Percentiles rank a stretch among this genome's conserved stretches.
Evolutionary conservation across 2,888 invertebrate species (phyloP).

Genomic region (Synergus gifuensis): DNA sequence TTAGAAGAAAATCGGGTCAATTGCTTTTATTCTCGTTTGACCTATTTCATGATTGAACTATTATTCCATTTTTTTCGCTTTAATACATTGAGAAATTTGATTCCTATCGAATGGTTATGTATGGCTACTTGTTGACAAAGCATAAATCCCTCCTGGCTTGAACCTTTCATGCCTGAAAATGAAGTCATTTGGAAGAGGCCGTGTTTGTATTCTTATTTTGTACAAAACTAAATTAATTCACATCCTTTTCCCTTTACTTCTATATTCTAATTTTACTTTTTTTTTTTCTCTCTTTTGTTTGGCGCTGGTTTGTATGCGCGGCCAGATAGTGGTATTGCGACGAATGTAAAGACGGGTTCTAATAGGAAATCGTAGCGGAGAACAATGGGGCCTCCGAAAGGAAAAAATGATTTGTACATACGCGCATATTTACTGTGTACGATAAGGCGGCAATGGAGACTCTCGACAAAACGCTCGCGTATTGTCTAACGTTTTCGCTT

Average conservation of each 20-base stretch:
- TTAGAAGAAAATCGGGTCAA: conserved; percentile 29
- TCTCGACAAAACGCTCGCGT: conserved; percentile 40
- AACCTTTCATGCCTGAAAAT: neutral
- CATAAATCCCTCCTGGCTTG: neutral
- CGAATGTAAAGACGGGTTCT: conserved; percentile 39
- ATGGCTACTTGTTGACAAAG: neutral
- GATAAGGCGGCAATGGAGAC: conserved; percentile 40
- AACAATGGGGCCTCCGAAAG: conserved; percentile 37
- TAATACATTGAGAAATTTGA: neutral
- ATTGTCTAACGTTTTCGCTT: conserved; percentile 40
- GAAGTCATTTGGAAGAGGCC: neutral
- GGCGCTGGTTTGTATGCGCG: conserved; percentile 32
- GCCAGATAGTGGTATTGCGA: conserved; percentile 36
- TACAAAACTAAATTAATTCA: conserved; percentile 30
- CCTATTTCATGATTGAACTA: conserved; percentile 15
- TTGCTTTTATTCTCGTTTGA: conserved; percentile 11
- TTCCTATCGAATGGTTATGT: neutral
- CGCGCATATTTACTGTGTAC: conserved; percentile 40
- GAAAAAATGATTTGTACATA: conserved; percentile 42
- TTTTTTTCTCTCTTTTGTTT: conserved; percentile 27
- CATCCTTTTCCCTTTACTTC: conserved; percentile 9
- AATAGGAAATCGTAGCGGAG: conserved; percentile 38
- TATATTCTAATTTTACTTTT: conserved; percentile 37
- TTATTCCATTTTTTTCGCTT: neutral
- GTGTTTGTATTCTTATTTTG: neutral